A percentile compares a stretch with the other conserved stretches of the same genome.
Conservation (phyloP, 2,888 invertebrate genomes). For the Shargacucullia verbasci region DNA sequence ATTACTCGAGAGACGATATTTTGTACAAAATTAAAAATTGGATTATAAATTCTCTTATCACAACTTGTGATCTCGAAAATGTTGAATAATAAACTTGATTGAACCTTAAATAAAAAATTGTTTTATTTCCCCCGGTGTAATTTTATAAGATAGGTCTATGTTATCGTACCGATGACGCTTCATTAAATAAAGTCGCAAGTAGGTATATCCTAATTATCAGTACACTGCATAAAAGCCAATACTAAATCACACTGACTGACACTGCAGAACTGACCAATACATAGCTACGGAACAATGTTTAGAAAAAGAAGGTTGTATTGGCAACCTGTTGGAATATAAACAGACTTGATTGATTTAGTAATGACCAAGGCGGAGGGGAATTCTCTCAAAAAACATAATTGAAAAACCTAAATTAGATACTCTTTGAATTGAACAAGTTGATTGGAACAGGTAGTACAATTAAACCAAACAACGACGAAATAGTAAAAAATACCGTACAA, state of each 20-base stretch:
- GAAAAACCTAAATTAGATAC: constrained; percentile 20
- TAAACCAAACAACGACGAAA: constrained; percentile 7
- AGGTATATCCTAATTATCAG: not conserved
- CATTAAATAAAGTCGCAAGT: not conserved
- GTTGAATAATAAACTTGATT: constrained; percentile 86
- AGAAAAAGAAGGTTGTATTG: not conserved
- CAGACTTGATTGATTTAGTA: constrained; percentile 11
- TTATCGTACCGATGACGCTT: not conserved
- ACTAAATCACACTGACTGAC: not conserved
- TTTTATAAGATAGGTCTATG: not conserved
- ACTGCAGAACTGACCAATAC: not conserved
- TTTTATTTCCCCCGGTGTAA: constrained; percentile 62
- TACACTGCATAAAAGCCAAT: not conserved
- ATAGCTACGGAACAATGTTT: not conserved
- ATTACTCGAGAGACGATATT: constrained; percentile 83
- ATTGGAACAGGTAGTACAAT: not conserved
- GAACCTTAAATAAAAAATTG: constrained; percentile 69
- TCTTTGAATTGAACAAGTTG: constrained; percentile 3
- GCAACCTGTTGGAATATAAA: constrained; percentile 17
- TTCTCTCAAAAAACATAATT: constrained; percentile 14
- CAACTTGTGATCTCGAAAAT: constrained; percentile 86
- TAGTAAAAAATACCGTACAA: constrained; percentile 3
- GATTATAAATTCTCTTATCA: constrained; percentile 81
- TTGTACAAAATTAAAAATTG: constrained; percentile 87
- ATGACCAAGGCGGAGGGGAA: not conserved